These are phyloP conservation scores for Aurelia coerulea DNA, from an alignment of 30 jellyfish, hydroid and myxozoan species.

Conservation along the genomic window DNA sequence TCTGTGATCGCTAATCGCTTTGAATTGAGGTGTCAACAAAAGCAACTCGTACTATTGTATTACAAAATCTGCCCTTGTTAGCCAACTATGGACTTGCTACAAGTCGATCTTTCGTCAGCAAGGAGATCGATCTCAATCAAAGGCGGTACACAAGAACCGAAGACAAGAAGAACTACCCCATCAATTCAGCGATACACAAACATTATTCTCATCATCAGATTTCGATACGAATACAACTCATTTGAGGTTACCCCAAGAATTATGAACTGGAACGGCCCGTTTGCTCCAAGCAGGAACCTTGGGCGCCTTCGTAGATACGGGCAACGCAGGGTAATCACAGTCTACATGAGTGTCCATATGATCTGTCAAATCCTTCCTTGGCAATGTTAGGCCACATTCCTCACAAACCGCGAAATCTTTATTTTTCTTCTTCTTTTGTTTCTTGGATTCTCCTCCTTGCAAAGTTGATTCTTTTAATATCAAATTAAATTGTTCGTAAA, in stretches of 20 bases:
- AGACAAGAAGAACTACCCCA: too few relatives aligned
- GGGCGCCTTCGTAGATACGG: slow-evolving; percentile 43
- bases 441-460: slow-evolving; percentile 2
- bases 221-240: not conserved
- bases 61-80: too few relatives aligned
- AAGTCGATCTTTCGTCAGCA: too few relatives aligned
- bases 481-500: not conserved
- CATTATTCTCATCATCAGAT: too few relatives aligned
- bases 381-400: slow-evolving; percentile 56
- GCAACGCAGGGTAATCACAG: slow-evolving; percentile 88
- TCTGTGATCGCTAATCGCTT: too few relatives aligned
- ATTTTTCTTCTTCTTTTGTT: slow-evolving; percentile 18
- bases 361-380: slow-evolving; percentile 52
- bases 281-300: slow-evolving; percentile 35
- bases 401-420: slow-evolving; percentile 30
- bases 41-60: too few relatives aligned
- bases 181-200: too few relatives aligned
- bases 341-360: slow-evolving; percentile 85
- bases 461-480: not conserved
- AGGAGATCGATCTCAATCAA: too few relatives aligned
- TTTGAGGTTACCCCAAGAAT: slow-evolving; percentile 81
- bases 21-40: too few relatives aligned
- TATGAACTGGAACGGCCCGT: slow-evolving; percentile 32
- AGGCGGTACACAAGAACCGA: too few relatives aligned
- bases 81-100: too few relatives aligned